Percentiles rank a stretch among this genome's conserved stretches.
Conservation (phyloP, 2,113 vertebrate species). For the Neofelis nebulosa region DNA sequence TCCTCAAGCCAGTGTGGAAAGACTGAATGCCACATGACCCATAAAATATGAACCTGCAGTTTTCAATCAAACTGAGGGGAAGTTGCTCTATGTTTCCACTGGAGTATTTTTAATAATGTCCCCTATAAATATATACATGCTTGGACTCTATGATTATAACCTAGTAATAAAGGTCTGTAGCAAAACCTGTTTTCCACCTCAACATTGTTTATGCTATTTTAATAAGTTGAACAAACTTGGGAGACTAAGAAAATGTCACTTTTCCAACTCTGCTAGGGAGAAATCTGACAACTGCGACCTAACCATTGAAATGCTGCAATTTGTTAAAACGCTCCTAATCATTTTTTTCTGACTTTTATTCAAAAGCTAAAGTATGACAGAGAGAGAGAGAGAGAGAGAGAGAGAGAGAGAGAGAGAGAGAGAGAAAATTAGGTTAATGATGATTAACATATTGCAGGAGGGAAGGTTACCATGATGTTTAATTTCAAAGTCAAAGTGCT, state of each 20-base stretch:
- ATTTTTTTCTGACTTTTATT: conserved; percentile 48
- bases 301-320: conserved; percentile 56
- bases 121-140: conserved; percentile 28
- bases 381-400: neutral
- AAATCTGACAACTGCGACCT: conserved; percentile 63
- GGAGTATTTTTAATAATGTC: conserved; percentile 39
- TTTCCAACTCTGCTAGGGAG: conserved; percentile 44
- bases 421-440: neutral
- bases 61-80: conserved; percentile 1
- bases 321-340: conserved; percentile 58
- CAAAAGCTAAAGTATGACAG: neutral
- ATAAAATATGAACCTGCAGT: conserved; percentile 23
- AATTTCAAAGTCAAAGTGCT: conserved; percentile 53
- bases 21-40: neutral
- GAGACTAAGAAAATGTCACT: conserved; percentile 73
- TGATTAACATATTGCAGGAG: conserved; percentile 5
- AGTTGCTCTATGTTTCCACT: neutral
- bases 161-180: conserved; percentile 38
- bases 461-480: conserved; percentile 31
- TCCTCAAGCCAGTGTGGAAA: neutral
- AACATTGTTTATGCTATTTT: conserved; percentile 72
- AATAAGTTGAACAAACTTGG: conserved; percentile 70
- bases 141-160: conserved; percentile 47
- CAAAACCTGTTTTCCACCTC: conserved; percentile 59
- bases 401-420: neutral